These are phyloP conservation scores for Acipenser oxyrinchus DNA, from an alignment of 2,797 vertebrate species.

Conservation along the genomic window DNA sequence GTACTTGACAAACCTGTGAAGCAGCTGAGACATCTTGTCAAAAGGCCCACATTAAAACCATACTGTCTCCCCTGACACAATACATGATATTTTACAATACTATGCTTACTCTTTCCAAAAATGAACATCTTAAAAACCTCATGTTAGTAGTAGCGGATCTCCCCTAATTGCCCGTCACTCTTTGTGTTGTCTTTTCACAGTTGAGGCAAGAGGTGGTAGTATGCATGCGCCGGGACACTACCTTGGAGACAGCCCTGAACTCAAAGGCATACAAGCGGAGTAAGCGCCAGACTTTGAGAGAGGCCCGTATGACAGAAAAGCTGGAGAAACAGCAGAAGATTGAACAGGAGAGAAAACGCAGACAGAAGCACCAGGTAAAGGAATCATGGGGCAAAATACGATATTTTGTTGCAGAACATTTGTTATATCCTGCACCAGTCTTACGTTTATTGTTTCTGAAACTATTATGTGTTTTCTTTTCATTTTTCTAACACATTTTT, in stretches of 20 bases:
- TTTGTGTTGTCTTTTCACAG: conserved; percentile 41
- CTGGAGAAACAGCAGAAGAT: conserved; percentile 98
- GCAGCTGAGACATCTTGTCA: too few relatives aligned
- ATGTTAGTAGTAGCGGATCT: not conserved
- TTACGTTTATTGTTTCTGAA: too few relatives aligned
- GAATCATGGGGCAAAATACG: not conserved
- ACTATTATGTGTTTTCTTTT: not conserved
- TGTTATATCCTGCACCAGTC: not conserved
- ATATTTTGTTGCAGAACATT: not conserved
- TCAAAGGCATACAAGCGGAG: conserved; percentile 95
- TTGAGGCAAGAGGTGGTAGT: conserved; percentile 93
- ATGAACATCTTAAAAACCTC: not conserved
- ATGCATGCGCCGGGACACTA: conserved; percentile 92
- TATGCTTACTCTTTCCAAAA: not conserved
- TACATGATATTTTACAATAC: too few relatives aligned
- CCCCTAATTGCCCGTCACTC: not conserved
- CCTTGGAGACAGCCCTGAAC: conserved; percentile 90
- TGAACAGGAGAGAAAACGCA: conserved; percentile 90
- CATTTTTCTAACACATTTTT: conserved; percentile 21
- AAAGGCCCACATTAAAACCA: too few relatives aligned
- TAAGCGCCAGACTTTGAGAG: conserved; percentile 88
- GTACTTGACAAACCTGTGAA: too few relatives aligned
- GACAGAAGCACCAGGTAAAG: conserved; percentile 92
- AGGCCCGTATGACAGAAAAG: conserved; percentile 96
- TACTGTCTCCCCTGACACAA: too few relatives aligned